Evolutionary conservation across 30 jellyfish, hydroid and myxozoan species (phyloP), one percentile per base, ranked within the genome.

Genomic region (Nemopilema nomurai): DNA sequence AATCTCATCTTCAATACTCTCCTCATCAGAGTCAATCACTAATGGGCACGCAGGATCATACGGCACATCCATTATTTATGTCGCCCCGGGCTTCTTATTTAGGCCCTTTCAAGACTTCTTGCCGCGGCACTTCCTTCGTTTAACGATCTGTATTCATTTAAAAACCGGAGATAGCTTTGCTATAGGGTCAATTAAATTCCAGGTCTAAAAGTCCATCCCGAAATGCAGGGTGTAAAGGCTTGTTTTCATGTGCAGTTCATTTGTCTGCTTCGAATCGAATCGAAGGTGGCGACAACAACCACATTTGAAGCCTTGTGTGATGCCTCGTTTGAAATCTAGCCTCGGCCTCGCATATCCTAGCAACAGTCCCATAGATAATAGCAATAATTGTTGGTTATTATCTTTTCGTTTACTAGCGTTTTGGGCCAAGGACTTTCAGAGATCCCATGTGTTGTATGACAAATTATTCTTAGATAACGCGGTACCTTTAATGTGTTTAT

Each of bases 31-130:
- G 64, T 84, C 83, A 24, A 84, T 67, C 18, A 79, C 50, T 30
- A 84, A 22, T 8, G 93, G 93, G 71, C 93, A 71, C 18, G 78
- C 93, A 28, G 93, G 93, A 49, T 84, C 83, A 26, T 84, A 84
- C 18, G 93, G 87, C 8, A 57, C 87, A 65, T 84, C 93, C 93
- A 84, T 84, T 21, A 6, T 31, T 68, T 27, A 49, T 41, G 57
- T 41, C 13, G 57, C 57, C 57, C 57, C 13, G 57, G 57, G 57
- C 57, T 41, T 41, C 13, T 41, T 3, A 3, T 41, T 41, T 41
- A 41, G 57, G 57, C 57, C 57, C 9, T 41, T 6, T 6, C 57
- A 41, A 41, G 57, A 41, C 13, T 41, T 41, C 57, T 41, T 13
- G 13, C 57, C 13, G 9, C 57, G 57, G 57, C 13, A 3, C 13